Evolutionary conservation across 2,113 vertebrate species (phyloP), one percentile per base, ranked within the genome.

Genomic region (Anser brachyrhynchus): DNA sequence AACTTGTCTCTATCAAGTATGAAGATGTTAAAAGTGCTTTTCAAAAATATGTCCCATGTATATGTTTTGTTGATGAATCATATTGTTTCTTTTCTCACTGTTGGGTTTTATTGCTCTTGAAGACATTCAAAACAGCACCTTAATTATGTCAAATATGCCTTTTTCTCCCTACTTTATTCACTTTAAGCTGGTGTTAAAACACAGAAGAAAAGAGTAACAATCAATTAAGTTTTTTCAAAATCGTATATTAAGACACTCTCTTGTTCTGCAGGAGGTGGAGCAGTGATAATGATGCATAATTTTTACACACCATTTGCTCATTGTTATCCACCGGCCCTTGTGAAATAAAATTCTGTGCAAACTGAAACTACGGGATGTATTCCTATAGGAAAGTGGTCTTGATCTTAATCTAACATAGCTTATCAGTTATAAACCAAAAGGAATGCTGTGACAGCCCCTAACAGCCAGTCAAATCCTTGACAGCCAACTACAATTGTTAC

Each of bases 401-500:
- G 25, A 58, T 18, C 28, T 90, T 85, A 76, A 39, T 28, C 7
- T 75, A 20, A 23, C 44, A 31, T 29, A 75, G 8, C 4, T 74
- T 55, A n/a, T 21, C 19, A 55, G 5, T 46, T 74, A 55, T 5
- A 77, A 82, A 61, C 6, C 51, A 57, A 13, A 6, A 89, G 28
- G 29, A 49, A 46, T 20, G 14, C 31, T 64, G 4, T 5, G 31
- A 58, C 16, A 41, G 49, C 21, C 31, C 22, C 31, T 83, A 25
- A 52, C 8, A 44, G 25, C 7, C 41, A 87, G 54, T 37, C 28
- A 62, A 51, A 73, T 43, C 29, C 23, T 20, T 13, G 26, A 18
- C 23, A 0, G 0, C 7, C 26, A 62, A 62, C 52, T 37, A 19
- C 15, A 72, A 23, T 3, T 35, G 9, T 37, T 26, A 25, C 0